These are phyloP conservation scores for Potorous gilbertii DNA, from an alignment of 2,797 vertebrate genomes.

Conservation along the genomic window DNA sequence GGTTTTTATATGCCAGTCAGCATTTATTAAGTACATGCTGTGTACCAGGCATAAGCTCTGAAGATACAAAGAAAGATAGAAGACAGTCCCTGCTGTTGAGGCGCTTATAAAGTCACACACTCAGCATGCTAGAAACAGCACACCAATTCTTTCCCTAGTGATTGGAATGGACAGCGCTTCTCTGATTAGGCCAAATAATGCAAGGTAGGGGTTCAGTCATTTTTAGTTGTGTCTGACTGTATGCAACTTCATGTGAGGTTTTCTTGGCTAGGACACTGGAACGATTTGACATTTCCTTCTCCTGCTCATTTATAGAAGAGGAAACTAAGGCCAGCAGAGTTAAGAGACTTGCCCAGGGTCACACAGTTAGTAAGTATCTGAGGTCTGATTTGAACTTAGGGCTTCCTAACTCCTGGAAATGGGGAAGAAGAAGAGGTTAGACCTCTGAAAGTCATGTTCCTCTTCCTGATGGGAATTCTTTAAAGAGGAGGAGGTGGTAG, in stretches of 20 bases:
- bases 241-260: not conserved
- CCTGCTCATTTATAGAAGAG: not conserved
- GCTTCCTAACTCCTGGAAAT: conserved; percentile 20
- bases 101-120: not conserved
- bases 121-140: not conserved
- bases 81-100: not conserved
- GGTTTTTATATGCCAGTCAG: not conserved
- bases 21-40: not conserved
- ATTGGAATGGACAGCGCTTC: not conserved
- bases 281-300: not conserved
- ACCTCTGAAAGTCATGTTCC: not conserved
- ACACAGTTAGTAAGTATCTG: conserved; percentile 22
- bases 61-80: not conserved
- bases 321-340: not conserved
- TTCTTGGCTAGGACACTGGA: not conserved
- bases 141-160: not conserved
- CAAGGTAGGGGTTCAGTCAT: not conserved
- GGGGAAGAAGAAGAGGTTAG: not conserved
- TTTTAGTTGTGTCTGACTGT: not conserved
- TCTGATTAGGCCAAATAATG: not conserved
- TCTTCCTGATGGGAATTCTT: not conserved
- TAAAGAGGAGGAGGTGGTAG: not conserved
- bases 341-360: conserved; percentile 14
- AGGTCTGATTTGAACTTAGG: conserved; percentile 55
- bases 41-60: not conserved